These are phyloP conservation scores for Lepus americanus DNA, from an alignment of 2,113 vertebrate species.

Conservation along the genomic window DNA sequence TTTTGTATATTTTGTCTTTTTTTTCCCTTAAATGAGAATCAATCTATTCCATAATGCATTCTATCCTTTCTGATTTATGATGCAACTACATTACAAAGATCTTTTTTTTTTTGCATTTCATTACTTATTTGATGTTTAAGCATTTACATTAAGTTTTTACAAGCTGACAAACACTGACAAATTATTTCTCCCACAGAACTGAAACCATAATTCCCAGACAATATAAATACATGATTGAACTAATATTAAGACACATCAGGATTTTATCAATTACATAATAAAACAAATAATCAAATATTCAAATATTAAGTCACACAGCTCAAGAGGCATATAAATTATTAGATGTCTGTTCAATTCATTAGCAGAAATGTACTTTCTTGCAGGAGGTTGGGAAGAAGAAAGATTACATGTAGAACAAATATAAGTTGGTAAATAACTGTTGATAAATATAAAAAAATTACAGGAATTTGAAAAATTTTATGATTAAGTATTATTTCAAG, in stretches of 20 bases:
- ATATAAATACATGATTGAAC: slow-evolving; percentile 99
- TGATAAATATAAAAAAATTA: slow-evolving; percentile 89
- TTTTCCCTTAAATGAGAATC: neutral
- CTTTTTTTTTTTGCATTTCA: slow-evolving; percentile 85
- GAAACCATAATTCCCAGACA: slow-evolving; percentile 97
- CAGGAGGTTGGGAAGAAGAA: slow-evolving; percentile 73
- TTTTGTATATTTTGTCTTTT: neutral
- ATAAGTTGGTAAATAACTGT: slow-evolving; percentile 95
- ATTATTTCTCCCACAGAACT: slow-evolving; percentile 97
- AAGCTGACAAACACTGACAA: slow-evolving; percentile 98
- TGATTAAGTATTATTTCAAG: slow-evolving; percentile 89
- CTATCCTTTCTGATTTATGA: neutral
- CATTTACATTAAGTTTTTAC: slow-evolving; percentile 94
- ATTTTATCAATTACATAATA: slow-evolving; percentile 96
- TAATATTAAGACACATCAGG: slow-evolving; percentile 97
- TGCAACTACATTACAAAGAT: neutral
- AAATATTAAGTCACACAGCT: slow-evolving; percentile 99
- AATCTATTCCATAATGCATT: neutral
- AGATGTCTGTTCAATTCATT: slow-evolving; percentile 93
- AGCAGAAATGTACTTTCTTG: slow-evolving; percentile 89
- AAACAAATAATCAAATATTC: slow-evolving; percentile 95
- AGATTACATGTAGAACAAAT: slow-evolving; percentile 93
- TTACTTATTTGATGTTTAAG: slow-evolving; percentile 97
- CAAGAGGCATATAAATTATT: slow-evolving; percentile 99
- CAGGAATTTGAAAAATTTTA: slow-evolving; percentile 91